Evolutionary conservation across 1,140 invertebrate genomes (phyloP), one percentile per base, ranked within the genome.

Genomic region (Oscheius sp.): DNA sequence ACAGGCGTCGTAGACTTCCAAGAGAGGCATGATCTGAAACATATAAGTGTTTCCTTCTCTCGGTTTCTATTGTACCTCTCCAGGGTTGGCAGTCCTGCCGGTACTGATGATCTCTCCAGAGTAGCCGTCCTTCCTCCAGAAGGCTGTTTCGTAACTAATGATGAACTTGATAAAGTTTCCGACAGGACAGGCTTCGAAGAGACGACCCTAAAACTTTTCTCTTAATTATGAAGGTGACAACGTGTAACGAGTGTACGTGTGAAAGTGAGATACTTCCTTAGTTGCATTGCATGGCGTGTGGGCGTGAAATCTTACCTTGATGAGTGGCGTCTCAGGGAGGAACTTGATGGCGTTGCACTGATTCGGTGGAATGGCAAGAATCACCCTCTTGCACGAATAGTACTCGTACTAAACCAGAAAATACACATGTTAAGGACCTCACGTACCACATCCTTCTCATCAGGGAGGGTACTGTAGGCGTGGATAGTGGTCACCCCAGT

Each of bases 161-260:
- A 74, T 28, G 70, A 70, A 74, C 49, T 74, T 74, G 70, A 74
- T 73, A 18, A 74, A 49, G 32, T 74, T 73, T 4, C 71, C 71
- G 20, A 32, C 28, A 3, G 71, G 68, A 28, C 32, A 20, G 15
- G 35, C 68, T 26, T 74, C 45, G 23, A 72, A 72, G 32, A 73
- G 42, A 29, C 62, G 31, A 7, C 34, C 59, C 20, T 45, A 45
- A 45, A 13, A 13, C 20, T 20, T 20, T 20, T 13, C 20, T 13
- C 42, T 45, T 20, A 13, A 13, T 45, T 20, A n/a, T 20, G 13
- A n/a, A n/a, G 13, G 13, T 13, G 42, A 45, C 42, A 45, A n/a
- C 13, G 42, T n/a, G n/a, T n/a, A n/a, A n/a, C 42, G 42, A 45
- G 42, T 13, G 42, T 13, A n/a, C 20, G 42, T 20, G 42, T 45